Evolutionary conservation across 1,140 invertebrate species (phyloP), one percentile per base, ranked within the genome.

Genomic region (Drosophila nannoptera): DNA sequence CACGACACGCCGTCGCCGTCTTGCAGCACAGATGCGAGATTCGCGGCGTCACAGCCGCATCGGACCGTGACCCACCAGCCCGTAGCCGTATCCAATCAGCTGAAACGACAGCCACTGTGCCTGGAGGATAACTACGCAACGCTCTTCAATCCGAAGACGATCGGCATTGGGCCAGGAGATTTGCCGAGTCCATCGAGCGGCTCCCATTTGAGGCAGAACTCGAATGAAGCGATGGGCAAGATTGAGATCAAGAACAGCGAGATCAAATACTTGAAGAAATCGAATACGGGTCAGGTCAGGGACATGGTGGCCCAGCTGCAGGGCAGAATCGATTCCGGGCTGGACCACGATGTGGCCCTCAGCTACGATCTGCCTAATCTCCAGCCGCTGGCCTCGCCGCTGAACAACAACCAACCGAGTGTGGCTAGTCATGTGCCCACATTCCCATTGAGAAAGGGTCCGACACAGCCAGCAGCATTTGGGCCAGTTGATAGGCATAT

Each of bases 231-330:
- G 89, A 89, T 68, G 87, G 84, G 49, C 88, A 87, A 88, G 58
- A 59, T 82, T 5, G 77, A 84, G 62, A 84, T 84, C 2, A 58
- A 54, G 55, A 88, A 87, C 61, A 69, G 81, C 42, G 66, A 88
- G 64, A 78, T 87, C n/a, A 90, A 90, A 73, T 87, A 77, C 16
- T 69, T 88, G 1, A 90, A 83, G 53, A 92, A 90, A 84, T 89
- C 80, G 0, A 77, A 68, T 53, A 64, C 52, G 5, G 71, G 77
- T 2, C 82, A 87, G 46, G 82, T 87, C 2, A 68, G 71, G 11
- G 75, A 82, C 12, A 75, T 87, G 71, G 82, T 87, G 16, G 83
- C 90, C 33, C 91, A 91, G 69, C 75, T 81, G 33, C 91, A 92
- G 86, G 84, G 89, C 14, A 91, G 91, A 66, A 91, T 91, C 11